A percentile compares a stretch with the other conserved stretches of the same genome.
phyloP scores from a whole-genome alignment of 2,113 vertebrate genomes.

The Oncorhynchus nerka region DNA sequence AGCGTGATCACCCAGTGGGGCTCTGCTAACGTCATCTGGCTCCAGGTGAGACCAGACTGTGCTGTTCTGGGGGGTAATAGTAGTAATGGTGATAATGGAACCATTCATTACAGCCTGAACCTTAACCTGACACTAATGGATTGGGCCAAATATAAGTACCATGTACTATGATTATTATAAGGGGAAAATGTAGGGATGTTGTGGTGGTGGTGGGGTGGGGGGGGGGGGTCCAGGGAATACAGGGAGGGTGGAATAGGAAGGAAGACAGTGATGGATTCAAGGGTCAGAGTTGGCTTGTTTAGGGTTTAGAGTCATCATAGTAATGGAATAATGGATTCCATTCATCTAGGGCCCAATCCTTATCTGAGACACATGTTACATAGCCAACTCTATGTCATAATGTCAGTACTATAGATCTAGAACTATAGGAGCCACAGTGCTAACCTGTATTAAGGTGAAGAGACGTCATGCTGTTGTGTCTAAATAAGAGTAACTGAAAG shows the following conservation, averaged over 20 bases:
- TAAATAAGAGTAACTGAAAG: no score
- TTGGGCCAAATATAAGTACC: no score
- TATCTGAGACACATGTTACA: neutral
- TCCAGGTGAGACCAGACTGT: slow-evolving; percentile 74
- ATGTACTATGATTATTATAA: no score
- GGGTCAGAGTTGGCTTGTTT: no score
- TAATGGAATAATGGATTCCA: no score
- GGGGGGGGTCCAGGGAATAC: neutral
- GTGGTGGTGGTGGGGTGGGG: neutral
- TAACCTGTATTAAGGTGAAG: no score
- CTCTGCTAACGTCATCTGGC: slow-evolving; percentile 85
- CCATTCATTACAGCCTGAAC: neutral
- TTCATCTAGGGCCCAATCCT: no score
- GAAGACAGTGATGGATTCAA: neutral
- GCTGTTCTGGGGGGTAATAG: neutral
- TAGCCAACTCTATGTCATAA: no score
- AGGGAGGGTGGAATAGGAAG: neutral
- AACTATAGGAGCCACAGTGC: no score
- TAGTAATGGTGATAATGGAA: neutral
- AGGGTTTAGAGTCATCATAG: no score
- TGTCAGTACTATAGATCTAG: no score
- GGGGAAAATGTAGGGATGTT: neutral
- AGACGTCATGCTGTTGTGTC: no score
- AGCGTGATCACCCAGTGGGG: slow-evolving; percentile 82
- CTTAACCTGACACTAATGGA: neutral